Base-by-base conservation (phyloP, 2,113 vertebrate genomes). In the Dasyprocta punctata region DNA sequence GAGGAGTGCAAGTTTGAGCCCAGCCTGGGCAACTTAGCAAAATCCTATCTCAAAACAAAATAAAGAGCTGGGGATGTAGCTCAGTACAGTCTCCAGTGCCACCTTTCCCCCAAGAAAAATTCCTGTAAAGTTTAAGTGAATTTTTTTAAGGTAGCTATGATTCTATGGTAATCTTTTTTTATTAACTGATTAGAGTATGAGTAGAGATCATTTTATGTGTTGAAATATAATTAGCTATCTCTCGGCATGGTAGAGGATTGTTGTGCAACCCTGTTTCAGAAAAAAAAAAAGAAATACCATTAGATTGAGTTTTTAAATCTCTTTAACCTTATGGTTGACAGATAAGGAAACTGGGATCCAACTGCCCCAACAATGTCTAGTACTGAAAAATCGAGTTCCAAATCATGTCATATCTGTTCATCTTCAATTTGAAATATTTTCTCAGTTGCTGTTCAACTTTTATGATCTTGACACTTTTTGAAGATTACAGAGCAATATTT, bases 401-500 rank as follows among this genome's bases (percentile, higher is more conserved):
- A 47, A 24, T n/a, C 7, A 36, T 60, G 47, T 33, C 73, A 0
- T 63, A 17, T 44, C 41, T 95, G 92, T 92, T 87, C 44, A 24
- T 94, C n/a, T 73, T 63, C 44, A 78, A 0, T 86, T 30, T 86
- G 63, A 56, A 86, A 38, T 5, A 3, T 90, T 89, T 80, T 22
- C 52, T 71, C 30, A 7, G 61, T 84, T 83, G 83, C 71, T 95
- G 26, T 80, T 81, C 88, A 61, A 49, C 12, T 85, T 84, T 49
- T 16, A 38, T 85, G 19, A 88, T 88, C 77, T 96, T 87, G 54
- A 85, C n/a, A 63, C 61, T 93, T 97, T 86, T 86, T 81, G 75
- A 92, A 90, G 16, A 90, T 89, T 86, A 80, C 6, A 63, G 69
- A 65, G 60, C 82, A 75, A 2, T 92, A n/a, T 81, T 96, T 96